phyloP scores from a whole-genome alignment of 1,140 invertebrate species.

The Pseudobourletiella spinata region DNA sequence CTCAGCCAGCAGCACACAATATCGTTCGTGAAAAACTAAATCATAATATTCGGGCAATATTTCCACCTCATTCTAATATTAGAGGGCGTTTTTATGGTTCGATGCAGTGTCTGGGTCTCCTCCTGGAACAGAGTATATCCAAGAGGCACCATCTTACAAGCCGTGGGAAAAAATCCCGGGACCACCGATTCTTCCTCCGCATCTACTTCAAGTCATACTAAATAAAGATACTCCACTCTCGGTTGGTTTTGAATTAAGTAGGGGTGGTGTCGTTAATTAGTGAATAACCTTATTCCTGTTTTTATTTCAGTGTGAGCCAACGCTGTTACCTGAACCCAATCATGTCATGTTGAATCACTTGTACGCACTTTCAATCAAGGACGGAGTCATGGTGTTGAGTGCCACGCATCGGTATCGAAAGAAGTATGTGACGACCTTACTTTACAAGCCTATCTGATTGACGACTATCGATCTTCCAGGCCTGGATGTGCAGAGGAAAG shows the following conservation, averaged over 20 bases:
- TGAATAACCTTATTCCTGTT: conserved; percentile 7
- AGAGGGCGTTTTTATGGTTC: too few relatives aligned
- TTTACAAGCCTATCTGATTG: conserved; percentile 99
- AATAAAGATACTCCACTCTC: conserved; percentile 96
- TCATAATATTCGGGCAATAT: too few relatives aligned
- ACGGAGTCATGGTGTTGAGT: conserved; percentile 97
- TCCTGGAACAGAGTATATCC: conserved; percentile 59
- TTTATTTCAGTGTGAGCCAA: conserved; percentile 81
- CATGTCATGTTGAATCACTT: conserved; percentile 99
- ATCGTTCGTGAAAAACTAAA: conserved; percentile 17
- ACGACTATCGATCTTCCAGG: too few relatives aligned
- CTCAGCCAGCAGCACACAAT: conserved; percentile 38
- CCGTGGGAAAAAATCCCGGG: conserved; percentile 85
- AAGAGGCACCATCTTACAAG: conserved; percentile 80
- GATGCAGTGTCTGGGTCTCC: conserved; percentile 40
- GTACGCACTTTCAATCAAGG: conserved; percentile 98
- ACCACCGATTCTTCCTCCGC: conserved; percentile 94
- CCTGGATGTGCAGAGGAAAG: too few relatives aligned
- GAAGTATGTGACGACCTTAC: conserved; percentile 98
- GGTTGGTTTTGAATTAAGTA: too few relatives aligned
- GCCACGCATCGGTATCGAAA: conserved; percentile 95
- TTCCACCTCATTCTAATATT: too few relatives aligned
- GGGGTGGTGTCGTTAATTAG: too few relatives aligned
- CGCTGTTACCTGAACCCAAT: conserved; percentile 95
- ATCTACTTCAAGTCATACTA: conserved; percentile 94